Percentiles rank a stretch among this genome's conserved stretches.
These are phyloP conservation scores for Aleiodes testaceus DNA, from an alignment of 2,888 invertebrate genomes.

Conservation along the genomic window DNA sequence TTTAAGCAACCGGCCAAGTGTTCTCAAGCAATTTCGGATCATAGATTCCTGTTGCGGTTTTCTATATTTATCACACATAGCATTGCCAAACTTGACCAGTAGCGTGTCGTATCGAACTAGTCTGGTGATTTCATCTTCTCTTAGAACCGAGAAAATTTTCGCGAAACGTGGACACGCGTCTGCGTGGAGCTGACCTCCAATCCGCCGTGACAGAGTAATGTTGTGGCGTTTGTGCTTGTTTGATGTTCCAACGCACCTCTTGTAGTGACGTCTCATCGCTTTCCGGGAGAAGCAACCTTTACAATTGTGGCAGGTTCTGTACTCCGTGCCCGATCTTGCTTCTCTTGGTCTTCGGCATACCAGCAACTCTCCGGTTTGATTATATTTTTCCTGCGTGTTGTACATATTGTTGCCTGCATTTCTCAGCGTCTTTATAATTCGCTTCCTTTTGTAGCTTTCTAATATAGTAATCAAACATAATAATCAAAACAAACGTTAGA, in stretches of 20 bases:
- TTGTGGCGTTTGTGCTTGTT: not conserved
- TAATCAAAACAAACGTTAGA: no score
- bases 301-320: constrained; percentile 48
- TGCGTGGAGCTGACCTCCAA: constrained; percentile 42
- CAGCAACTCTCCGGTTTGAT: constrained; percentile 45
- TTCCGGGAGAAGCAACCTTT: constrained; percentile 48
- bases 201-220: constrained; percentile 38
- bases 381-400: constrained; percentile 32
- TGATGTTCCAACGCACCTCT: constrained; percentile 38
- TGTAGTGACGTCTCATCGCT: constrained; percentile 48
- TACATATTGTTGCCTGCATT: constrained; percentile 45
- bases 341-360: constrained; percentile 45
- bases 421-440: constrained; percentile 34
- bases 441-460: not conserved
- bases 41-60: constrained; percentile 44
- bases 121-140: constrained; percentile 33
- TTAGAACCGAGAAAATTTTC: constrained; percentile 41
- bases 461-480: not conserved
- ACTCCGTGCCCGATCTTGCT: constrained; percentile 40
- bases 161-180: constrained; percentile 39
- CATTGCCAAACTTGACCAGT: constrained; percentile 43
- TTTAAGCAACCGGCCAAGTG: constrained; percentile 43
- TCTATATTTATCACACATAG: constrained; percentile 45
- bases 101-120: constrained; percentile 45
- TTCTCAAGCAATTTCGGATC: constrained; percentile 45